Evolutionary conservation across 2,888 invertebrate species (phyloP).

Genomic region (Cinara cedri): DNA sequence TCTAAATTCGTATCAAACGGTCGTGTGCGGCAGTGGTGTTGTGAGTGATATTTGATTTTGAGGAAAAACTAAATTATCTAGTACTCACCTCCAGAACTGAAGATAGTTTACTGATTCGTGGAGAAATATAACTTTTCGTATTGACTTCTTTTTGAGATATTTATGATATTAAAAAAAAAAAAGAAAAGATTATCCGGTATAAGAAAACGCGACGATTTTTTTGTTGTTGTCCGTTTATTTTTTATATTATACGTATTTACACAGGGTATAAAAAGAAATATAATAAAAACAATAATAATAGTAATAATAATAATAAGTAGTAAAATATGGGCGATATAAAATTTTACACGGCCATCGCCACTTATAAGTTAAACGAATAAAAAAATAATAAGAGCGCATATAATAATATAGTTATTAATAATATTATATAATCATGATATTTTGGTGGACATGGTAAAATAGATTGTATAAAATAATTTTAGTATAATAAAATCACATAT

Average conservation of each 20-base stretch:
- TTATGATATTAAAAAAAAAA: too few relatives aligned
- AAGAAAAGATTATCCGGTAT: too few relatives aligned
- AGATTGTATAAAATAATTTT: slow-evolving; percentile 6
- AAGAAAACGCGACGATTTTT: not conserved
- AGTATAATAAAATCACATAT: slow-evolving; percentile 31
- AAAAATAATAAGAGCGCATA: slow-evolving; percentile 30
- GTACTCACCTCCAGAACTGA: too few relatives aligned
- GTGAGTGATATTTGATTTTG: too few relatives aligned
- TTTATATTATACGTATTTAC: slow-evolving; percentile 4
- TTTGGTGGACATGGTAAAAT: not conserved
- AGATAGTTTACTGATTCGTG: too few relatives aligned
- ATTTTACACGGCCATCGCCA: not conserved
- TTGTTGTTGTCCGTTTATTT: slow-evolving; percentile 7
- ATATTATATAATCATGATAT: too few relatives aligned
- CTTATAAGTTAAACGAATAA: slow-evolving; percentile 13
- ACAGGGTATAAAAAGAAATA: slow-evolving; percentile 27
- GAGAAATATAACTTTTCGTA: too few relatives aligned
- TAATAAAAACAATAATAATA: not conserved
- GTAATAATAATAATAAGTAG: too few relatives aligned
- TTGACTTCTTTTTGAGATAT: too few relatives aligned
- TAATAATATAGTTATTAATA: not conserved
- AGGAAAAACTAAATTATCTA: too few relatives aligned
- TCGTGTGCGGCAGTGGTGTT: too few relatives aligned
- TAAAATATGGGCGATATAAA: slow-evolving; percentile 2
- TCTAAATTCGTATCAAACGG: too few relatives aligned